Percentiles rank a stretch among this genome's conserved stretches.
Evolutionary conservation across 2,888 invertebrate genomes (phyloP).

Genomic region (Orchesellides sinensis): DNA sequence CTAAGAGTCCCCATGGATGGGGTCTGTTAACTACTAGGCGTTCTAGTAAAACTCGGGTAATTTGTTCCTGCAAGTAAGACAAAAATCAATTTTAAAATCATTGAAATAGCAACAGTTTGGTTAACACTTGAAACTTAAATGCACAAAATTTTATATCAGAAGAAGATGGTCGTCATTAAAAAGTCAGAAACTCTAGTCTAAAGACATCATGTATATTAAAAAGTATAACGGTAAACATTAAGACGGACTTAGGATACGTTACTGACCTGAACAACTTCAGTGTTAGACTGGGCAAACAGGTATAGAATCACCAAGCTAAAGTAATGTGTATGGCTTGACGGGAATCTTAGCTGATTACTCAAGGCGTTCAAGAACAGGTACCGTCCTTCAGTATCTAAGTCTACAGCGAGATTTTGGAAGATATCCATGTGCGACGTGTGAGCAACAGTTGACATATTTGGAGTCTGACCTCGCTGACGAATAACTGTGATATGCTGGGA

Average conservation of each 20-base stretch:
- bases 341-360: slow-evolving; percentile 98
- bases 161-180: slow-evolving; percentile 57
- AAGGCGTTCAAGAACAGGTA: slow-evolving; percentile 99
- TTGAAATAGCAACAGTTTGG: background rate
- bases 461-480: slow-evolving; percentile 92
- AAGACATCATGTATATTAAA: slow-evolving; percentile 52
- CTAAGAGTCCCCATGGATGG: slow-evolving; percentile 99
- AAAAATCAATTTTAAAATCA: slow-evolving; percentile 13
- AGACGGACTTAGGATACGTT: background rate
- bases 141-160: slow-evolving; percentile 53
- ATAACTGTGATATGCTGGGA: slow-evolving; percentile 96
- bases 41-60: slow-evolving; percentile 91
- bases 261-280: slow-evolving; percentile 95
- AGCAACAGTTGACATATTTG: slow-evolving; percentile 98
- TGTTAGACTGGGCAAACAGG: slow-evolving; percentile 97
- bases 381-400: slow-evolving; percentile 96
- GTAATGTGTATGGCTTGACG: slow-evolving; percentile 99
- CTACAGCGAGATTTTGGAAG: slow-evolving; percentile 98
- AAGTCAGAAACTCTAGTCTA: slow-evolving; percentile 66
- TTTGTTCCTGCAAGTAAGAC: slow-evolving; percentile 72
- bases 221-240: no score
- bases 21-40: slow-evolving; percentile 98
- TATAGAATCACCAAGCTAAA: slow-evolving; percentile 98
- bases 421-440: slow-evolving; percentile 99
- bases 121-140: no score